Base-by-base conservation (phyloP, 2,888 invertebrate species). In the Allacma fusca region DNA sequence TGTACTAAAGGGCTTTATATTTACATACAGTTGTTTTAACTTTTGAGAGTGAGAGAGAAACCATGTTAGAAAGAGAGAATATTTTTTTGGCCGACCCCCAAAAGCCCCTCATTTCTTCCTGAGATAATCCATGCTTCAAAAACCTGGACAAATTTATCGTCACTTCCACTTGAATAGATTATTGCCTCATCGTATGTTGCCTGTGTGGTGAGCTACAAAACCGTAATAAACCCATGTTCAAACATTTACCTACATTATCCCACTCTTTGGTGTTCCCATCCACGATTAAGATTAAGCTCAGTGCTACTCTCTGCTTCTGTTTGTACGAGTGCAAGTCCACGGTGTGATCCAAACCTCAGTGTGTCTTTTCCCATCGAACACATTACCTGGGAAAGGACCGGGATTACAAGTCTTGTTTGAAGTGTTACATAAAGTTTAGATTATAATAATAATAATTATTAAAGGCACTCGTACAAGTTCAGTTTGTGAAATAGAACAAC, bases 111-210 rank as follows among this genome's bases (percentile, higher is more conserved):
- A 26, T 72, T 72, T 70, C 76, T 76, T 62, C 24, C 71, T 79
- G 79, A 79, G 77, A 79, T 79, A 79, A 79, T 79, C 79, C 79
- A 79, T 79, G 79, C 77, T 75, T 79, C 57, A 79, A 78, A 76
- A 79, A 77, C 79, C 79, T 79, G 79, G 79, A 79, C 79, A 79
- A 79, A 79, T 79, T 79, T 79, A 79, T 79, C 79, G 62, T 64
- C 79, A 79, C 79, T 76, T 79, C 76, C 71, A 79, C 75, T 79
- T 79, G 76, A 79, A 79, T 77, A 77, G 76, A 77, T 77, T 77
- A 77, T 71, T 77, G 64, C 76, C 29, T 77, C 76, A 77, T 77
- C 73, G 73, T 40, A 62, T 23, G 50, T 50, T 50, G 50, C 9
- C 23, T n/a, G 19, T 62, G 26, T 9, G 26, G 62, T 62, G 62